Conservation (phyloP, 2,113 vertebrate genomes). For the Porphyrio hochstetteri region DNA sequence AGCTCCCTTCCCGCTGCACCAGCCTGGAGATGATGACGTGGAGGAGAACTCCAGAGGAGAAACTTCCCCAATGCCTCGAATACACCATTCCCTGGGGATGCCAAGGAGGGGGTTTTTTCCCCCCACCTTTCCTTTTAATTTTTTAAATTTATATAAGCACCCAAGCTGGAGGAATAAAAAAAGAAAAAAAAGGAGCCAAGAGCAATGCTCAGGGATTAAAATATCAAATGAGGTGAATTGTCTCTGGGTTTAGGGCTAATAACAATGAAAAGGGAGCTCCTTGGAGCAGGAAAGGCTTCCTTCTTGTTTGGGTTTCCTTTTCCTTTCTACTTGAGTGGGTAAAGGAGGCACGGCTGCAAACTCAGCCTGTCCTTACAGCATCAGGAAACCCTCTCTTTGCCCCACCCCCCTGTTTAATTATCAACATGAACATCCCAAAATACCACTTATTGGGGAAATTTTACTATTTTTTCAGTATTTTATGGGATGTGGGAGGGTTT, state of each 20-base stretch:
- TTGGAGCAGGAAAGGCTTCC: neutral
- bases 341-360: neutral
- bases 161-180: neutral
- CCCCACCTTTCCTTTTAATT: no score
- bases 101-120: neutral
- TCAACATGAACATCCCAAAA: neutral
- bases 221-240: neutral
- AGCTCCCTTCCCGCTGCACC: neutral
- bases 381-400: accelerated
- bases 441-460: accelerated
- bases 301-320: neutral
- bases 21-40: neutral
- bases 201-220: neutral
- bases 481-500: no score
- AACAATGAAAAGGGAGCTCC: neutral
- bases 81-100: accelerated
- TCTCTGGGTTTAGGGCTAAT: neutral
- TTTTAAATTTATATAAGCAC: neutral
- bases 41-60: neutral
- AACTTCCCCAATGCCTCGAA: neutral
- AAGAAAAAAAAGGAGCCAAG: neutral
- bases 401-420: accelerated
- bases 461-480: neutral
- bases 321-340: neutral
- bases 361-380: neutral